A percentile compares a stretch with the other conserved stretches of the same genome.
Evolutionary conservation across 1,140 invertebrate species (phyloP).

Genomic region (Helicoverpa armigera): DNA sequence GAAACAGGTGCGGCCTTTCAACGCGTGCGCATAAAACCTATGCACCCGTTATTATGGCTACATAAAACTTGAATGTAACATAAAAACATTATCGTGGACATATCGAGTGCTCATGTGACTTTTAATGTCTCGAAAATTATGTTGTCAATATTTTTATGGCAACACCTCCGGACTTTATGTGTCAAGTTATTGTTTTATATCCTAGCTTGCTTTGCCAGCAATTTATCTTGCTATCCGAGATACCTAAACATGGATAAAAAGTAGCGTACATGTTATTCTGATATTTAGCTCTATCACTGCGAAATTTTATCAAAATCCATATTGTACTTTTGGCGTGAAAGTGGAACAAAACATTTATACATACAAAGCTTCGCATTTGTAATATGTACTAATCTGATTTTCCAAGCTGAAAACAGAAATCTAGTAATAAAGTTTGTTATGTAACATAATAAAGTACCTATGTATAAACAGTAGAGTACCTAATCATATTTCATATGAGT

Average conservation of each 20-base stretch:
- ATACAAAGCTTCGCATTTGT: too few relatives aligned
- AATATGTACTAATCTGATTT: not conserved
- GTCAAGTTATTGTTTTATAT: slow-evolving; percentile 12
- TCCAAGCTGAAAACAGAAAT: slow-evolving; percentile 23
- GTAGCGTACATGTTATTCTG: too few relatives aligned
- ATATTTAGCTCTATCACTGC: too few relatives aligned
- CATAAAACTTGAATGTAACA: slow-evolving; percentile 33
- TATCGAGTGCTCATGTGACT: slow-evolving; percentile 37
- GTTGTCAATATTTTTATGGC: slow-evolving; percentile 33
- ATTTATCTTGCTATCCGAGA: too few relatives aligned
- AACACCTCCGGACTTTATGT: too few relatives aligned
- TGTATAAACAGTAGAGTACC: not conserved
- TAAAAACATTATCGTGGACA: slow-evolving; percentile 16
- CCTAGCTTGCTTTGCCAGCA: too few relatives aligned
- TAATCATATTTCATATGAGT: slow-evolving; percentile 22
- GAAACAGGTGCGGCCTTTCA: not conserved
- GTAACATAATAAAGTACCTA: slow-evolving; percentile 36
- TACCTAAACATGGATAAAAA: too few relatives aligned
- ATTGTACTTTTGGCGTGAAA: too few relatives aligned
- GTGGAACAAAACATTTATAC: too few relatives aligned
- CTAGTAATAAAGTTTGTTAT: not conserved
- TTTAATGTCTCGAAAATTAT: slow-evolving; percentile 11
- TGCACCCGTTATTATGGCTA: slow-evolving; percentile 29
- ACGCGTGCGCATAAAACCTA: slow-evolving; percentile 22
- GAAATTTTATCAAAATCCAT: too few relatives aligned